Base-by-base conservation (phyloP, 2,113 vertebrate species). In the Heptranchias perlo region DNA sequence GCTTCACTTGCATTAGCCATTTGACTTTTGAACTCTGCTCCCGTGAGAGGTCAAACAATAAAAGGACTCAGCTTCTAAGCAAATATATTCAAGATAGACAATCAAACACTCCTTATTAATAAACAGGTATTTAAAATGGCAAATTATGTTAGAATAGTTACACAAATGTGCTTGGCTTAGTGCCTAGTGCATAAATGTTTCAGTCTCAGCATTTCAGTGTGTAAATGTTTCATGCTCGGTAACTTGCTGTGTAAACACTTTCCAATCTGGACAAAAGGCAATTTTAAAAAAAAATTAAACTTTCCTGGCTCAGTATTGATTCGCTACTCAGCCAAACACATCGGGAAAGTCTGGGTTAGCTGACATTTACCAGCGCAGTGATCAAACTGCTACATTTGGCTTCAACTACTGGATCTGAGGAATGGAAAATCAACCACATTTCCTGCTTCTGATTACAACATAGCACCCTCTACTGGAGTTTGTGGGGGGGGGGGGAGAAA, bases 11-110 rank as follows among this genome's bases (percentile, higher is more conserved):
- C 89, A 35, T 39, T 92, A 61, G 21, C 35, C 49, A 14, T 62
- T 93, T 62, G n/a, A 62, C 89, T 93, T 93, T 44, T 93, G 89
- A 93, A 93, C 89, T 93, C 58, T 35, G 89, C 89, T 93, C 89
- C 89, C n/a, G 35, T 23, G n/a, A 61, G 13, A 93, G 89, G 89
- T 93, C n/a, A 92, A 39, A n/a, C 58, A n/a, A 92, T 61, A 62
- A 87, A 39, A 39, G 5, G 14, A 93, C n/a, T 25, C 35, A n/a
- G 6, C 89, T 39, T 62, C 89, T 23, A 39, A 89, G 28, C 8
- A 91, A 54, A 89, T 84, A 89, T 52, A 54, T 54, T 89, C 47
- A 52, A 54, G 54, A 6, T 61, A 23, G 35, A n/a, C 3, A 18
- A 58, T n/a, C 52, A n/a, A 14, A 39, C n/a, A 62, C 14, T 23